phyloP scores from a whole-genome alignment of 2,888 invertebrate species.

The Congeria kusceri region DNA sequence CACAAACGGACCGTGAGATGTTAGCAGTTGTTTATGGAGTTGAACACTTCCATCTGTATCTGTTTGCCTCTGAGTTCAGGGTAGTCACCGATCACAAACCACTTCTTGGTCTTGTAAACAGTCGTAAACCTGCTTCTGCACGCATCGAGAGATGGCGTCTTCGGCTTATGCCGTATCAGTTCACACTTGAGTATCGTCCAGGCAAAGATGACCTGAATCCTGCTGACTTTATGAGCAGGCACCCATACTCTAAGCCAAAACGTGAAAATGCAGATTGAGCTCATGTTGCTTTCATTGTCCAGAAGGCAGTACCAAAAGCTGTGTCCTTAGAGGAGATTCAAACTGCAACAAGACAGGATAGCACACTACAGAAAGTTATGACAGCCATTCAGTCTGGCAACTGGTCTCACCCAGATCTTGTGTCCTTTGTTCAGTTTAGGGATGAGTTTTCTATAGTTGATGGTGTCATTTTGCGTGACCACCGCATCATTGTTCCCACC shows the following conservation, averaged over 20 bases:
- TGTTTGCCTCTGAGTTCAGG: conserved; percentile 67
- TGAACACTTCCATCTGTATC: conserved; percentile 74
- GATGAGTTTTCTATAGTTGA: too few relatives aligned
- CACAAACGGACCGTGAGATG: conserved; percentile 71
- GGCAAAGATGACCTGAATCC: conserved; percentile 62
- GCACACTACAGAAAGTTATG: conserved; percentile 39
- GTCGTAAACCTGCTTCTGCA: conserved; percentile 64
- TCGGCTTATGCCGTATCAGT: conserved; percentile 56
- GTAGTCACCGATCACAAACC: conserved; percentile 78
- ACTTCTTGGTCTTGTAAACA: conserved; percentile 69
- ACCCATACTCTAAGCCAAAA: conserved; percentile 48
- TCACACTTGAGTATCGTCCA: conserved; percentile 52
- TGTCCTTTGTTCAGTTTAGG: conserved; percentile 11
- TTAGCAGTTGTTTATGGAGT: conserved; percentile 71
- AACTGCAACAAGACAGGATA: conserved; percentile 27
- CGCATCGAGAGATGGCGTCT: conserved; percentile 63
- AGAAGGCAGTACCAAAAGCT: conserved; percentile 55
- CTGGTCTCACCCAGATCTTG: conserved; percentile 26
- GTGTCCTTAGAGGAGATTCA: conserved; percentile 54
- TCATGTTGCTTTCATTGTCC: conserved; percentile 40
- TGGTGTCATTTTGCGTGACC: too few relatives aligned
- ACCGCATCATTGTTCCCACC: too few relatives aligned
- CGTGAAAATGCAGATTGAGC: conserved; percentile 50
- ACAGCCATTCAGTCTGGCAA: conserved; percentile 36
- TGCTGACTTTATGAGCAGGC: conserved; percentile 65